These are phyloP conservation scores for Aphrocallistes beatrix DNA, from an alignment of 37 sponge, comb jelly and placozoan species.

Conservation along the genomic window DNA sequence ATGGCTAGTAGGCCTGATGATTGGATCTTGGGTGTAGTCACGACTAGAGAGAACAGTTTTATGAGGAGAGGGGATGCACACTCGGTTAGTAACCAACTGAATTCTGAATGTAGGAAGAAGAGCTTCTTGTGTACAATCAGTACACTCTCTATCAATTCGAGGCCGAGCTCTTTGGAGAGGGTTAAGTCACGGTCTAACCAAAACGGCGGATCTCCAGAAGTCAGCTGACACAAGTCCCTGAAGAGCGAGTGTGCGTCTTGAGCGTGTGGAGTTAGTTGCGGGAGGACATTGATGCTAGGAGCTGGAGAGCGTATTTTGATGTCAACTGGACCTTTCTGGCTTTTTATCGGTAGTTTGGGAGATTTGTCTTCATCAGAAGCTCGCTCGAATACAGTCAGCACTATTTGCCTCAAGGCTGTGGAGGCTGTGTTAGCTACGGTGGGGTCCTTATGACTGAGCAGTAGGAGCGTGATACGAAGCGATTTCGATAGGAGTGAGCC, in stretches of 20 bases:
- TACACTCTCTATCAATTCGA: conserved; percentile 77
- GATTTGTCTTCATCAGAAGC: background rate
- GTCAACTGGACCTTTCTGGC: no score
- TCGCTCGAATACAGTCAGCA: conserved; percentile 64
- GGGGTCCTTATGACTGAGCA: conserved; percentile 24
- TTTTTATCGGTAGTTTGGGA: background rate
- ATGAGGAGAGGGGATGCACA: conserved; percentile 82
- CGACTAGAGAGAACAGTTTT: conserved; percentile 86
- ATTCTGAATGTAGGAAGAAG: conserved; percentile 42
- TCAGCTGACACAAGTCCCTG: conserved; percentile 79
- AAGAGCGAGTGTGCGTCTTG: conserved; percentile 13
- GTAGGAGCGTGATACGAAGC: background rate
- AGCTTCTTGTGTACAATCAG: conserved; percentile 22
- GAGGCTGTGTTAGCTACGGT: conserved; percentile 57
- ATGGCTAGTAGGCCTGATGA: conserved; percentile 18
- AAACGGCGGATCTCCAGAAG: conserved; percentile 77
- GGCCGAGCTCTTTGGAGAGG: conserved; percentile 51
- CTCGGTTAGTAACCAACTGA: conserved; percentile 73
- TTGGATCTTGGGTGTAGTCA: conserved; percentile 34
- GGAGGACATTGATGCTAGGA: background rate
- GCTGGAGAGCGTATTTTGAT: background rate
- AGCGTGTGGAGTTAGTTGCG: conserved; percentile 2
- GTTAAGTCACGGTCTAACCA: conserved; percentile 55
- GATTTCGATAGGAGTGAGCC: conserved; percentile 11
- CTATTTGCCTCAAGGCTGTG: conserved; percentile 72